Evolutionary conservation across 2,888 invertebrate genomes (phyloP).

Genomic region (Piscicola geometra): DNA sequence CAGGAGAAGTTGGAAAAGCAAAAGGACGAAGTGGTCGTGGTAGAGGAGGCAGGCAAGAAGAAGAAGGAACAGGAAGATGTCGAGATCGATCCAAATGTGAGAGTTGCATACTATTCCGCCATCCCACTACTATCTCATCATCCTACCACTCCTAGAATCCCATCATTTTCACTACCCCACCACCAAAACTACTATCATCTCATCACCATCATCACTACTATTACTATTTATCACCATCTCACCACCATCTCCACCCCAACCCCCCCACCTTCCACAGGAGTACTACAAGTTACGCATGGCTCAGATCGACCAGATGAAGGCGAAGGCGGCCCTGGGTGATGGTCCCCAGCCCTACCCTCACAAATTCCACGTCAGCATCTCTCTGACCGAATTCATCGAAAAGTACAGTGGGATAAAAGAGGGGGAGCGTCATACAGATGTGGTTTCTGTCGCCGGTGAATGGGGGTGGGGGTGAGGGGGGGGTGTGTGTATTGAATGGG

Average conservation of each 20-base stretch:
- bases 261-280: slow-evolving; percentile 56
- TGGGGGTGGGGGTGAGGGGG: background rate
- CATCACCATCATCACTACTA: background rate
- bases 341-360: slow-evolving; percentile 88
- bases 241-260: too few relatives aligned
- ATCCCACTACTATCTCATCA: too few relatives aligned
- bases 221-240: background rate
- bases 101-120: too few relatives aligned
- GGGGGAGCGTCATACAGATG: slow-evolving; percentile 40
- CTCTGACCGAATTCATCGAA: slow-evolving; percentile 79
- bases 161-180: too few relatives aligned
- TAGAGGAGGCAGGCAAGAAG: slow-evolving; percentile 17
- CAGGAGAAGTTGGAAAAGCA: slow-evolving; percentile 63
- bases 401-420: slow-evolving; percentile 67
- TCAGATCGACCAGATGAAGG: slow-evolving; percentile 76
- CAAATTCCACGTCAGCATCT: slow-evolving; percentile 86
- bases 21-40: slow-evolving; percentile 55
- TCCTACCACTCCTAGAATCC: too few relatives aligned
- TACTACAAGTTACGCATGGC: slow-evolving; percentile 80
- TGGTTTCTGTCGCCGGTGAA: slow-evolving; percentile 38
- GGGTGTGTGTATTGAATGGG: too few relatives aligned
- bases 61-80: slow-evolving; percentile 61
- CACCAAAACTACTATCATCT: background rate
- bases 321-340: slow-evolving; percentile 63
- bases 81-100: slow-evolving; percentile 82